phyloP scores from a whole-genome alignment of 2,113 vertebrate species.

The Hippocampus zosterae region DNA sequence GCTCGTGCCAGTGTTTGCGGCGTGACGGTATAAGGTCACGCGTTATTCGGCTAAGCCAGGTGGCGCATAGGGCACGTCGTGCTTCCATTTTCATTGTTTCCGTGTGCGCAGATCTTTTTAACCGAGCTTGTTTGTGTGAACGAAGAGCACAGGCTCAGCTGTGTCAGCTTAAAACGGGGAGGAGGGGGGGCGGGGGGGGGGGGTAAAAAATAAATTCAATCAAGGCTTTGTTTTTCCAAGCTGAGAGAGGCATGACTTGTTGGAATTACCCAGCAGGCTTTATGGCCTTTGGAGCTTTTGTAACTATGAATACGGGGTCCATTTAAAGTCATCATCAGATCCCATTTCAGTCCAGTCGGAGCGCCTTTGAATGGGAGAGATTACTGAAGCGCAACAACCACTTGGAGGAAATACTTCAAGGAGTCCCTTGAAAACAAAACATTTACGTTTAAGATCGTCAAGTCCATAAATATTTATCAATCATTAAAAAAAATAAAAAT shows the following conservation, averaged over 20 bases:
- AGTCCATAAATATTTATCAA: no score
- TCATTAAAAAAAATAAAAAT: no score
- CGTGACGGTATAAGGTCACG: constrained; percentile 32
- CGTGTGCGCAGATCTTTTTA: neutral
- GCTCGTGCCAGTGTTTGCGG: constrained; percentile 3
- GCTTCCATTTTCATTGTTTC: constrained; percentile 6
- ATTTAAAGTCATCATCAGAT: constrained; percentile 46
- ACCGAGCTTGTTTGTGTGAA: constrained; percentile 9
- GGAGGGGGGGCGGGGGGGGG: no score
- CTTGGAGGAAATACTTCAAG: constrained; percentile 48
- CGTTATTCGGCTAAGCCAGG: constrained; percentile 24
- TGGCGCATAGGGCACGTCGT: constrained; percentile 3
- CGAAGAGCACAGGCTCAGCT: constrained; percentile 8
- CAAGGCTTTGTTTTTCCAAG: constrained; percentile 18
- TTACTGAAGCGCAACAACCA: constrained; percentile 43
- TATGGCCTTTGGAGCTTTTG: constrained; percentile 33
- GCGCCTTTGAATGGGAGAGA: constrained; percentile 26
- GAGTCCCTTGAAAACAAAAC: constrained; percentile 15
- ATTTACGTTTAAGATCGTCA: constrained; percentile 18
- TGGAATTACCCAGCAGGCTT: constrained; percentile 34
- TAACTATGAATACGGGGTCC: constrained; percentile 29
- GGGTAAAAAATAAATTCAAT: constrained; percentile 22
- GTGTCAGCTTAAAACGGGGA: constrained; percentile 19
- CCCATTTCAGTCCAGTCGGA: constrained; percentile 44
- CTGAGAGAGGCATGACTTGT: constrained; percentile 22